phyloP scores from a whole-genome alignment of 2,797 vertebrate genomes.

The Streptopelia turtur region DNA sequence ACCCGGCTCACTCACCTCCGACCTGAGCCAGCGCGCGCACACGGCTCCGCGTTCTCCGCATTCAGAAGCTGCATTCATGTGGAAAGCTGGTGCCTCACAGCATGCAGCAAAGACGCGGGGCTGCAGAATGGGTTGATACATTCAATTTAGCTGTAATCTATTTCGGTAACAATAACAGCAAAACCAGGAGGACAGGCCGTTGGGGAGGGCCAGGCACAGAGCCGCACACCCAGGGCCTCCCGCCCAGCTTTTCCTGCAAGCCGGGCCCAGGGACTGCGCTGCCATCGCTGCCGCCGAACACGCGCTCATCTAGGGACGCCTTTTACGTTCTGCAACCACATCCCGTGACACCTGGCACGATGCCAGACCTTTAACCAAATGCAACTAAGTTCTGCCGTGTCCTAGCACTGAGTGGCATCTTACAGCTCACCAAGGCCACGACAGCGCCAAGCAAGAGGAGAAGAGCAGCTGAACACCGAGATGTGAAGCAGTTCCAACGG shows the following conservation, averaged over 20 bases:
- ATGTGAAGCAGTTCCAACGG: rapidly evolving
- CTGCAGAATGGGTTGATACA: not conserved
- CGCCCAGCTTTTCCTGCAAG: not conserved
- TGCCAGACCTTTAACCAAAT: not conserved
- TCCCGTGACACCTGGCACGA: not conserved
- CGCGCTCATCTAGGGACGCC: not conserved
- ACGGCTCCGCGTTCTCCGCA: not conserved
- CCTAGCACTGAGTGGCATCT: rapidly evolving
- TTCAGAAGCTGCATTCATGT: not conserved
- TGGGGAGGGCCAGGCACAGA: rapidly evolving
- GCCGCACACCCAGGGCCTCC: not conserved
- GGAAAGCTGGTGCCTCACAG: conserved; percentile 1
- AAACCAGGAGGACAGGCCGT: not conserved
- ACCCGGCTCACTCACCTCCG: not conserved
- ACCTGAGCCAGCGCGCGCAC: not conserved
- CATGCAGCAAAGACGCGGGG: not conserved
- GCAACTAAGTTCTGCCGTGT: rapidly evolving
- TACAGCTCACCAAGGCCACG: not conserved
- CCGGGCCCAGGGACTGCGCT: rapidly evolving
- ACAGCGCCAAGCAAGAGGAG: not conserved
- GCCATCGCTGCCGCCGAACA: rapidly evolving
- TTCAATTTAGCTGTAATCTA: not conserved
- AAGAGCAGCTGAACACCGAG: rapidly evolving
- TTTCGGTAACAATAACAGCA: not conserved
- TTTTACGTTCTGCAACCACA: not conserved